Conservation (phyloP, 2,888 invertebrate species). For the Orthosia cruda region DNA sequence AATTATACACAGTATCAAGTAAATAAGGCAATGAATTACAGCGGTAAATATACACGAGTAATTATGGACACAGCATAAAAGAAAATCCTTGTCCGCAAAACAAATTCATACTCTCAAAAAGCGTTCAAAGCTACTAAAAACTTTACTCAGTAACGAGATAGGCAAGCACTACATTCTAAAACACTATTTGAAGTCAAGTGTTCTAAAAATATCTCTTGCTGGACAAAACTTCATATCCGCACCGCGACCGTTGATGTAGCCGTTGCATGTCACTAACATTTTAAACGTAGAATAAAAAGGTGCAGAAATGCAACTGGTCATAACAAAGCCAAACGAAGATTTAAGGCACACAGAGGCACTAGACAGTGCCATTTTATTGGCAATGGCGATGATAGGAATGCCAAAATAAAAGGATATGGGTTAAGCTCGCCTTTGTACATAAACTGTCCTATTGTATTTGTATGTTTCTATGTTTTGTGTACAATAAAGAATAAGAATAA, state of each 20-base stretch:
- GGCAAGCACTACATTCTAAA: slow-evolving; percentile 25
- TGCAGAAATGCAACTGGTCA: slow-evolving; percentile 25
- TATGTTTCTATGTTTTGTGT: too few species aligned
- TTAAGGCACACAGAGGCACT: too few species aligned
- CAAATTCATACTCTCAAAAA: not conserved
- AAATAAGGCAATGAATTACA: too few species aligned
- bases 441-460: too few species aligned
- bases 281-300: not conserved
- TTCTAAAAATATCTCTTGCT: slow-evolving; percentile 47
- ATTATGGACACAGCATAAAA: not conserved
- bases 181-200: slow-evolving; percentile 49
- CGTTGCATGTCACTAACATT: slow-evolving; percentile 63
- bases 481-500: too few species aligned
- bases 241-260: slow-evolving; percentile 55
- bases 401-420: too few species aligned
- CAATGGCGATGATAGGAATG: too few species aligned
- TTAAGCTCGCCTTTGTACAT: too few species aligned
- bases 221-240: slow-evolving; percentile 66
- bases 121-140: not conserved
- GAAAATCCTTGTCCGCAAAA: slow-evolving; percentile 6
- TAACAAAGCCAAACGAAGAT: too few species aligned
- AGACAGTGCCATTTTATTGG: too few species aligned
- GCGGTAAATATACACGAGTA: not conserved
- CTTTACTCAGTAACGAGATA: slow-evolving; percentile 13
- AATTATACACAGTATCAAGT: too few species aligned